These are phyloP conservation scores for Anas bahamensis DNA, from an alignment of 2,797 vertebrate genomes.

Conservation along the genomic window DNA sequence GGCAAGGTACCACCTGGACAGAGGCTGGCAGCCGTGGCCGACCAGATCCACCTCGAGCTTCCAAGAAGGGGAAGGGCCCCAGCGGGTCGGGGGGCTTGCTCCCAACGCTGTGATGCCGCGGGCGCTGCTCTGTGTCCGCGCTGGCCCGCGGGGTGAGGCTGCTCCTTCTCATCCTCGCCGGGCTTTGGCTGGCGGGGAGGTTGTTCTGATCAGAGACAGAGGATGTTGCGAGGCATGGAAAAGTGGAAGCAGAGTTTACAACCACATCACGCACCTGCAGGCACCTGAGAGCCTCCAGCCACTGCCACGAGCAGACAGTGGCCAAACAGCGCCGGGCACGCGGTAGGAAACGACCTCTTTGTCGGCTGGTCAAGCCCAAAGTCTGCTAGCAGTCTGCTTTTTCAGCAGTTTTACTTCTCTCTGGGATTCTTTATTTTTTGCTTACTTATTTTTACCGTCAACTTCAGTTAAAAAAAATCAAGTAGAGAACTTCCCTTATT, in stretches of 20 bases:
- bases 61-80: constrained; percentile 80
- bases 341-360: rapidly evolving
- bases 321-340: not conserved
- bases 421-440: not conserved
- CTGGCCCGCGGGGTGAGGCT: constrained; percentile 96
- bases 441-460: not conserved
- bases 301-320: not conserved
- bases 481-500: not conserved
- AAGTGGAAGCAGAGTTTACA: constrained; percentile 45
- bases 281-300: not conserved
- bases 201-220: constrained; percentile 81
- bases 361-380: not conserved
- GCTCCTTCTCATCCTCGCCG: constrained; percentile 91
- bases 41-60: constrained; percentile 85
- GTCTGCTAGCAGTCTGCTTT: not conserved
- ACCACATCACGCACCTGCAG: not conserved
- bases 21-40: constrained; percentile 87
- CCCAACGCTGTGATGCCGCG: constrained; percentile 93
- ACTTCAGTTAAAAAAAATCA: not conserved
- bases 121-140: constrained; percentile 90
- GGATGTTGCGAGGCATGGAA: constrained; percentile 78
- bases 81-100: constrained; percentile 89
- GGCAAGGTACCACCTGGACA: constrained; percentile 78
- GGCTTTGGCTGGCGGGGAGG: constrained; percentile 82
- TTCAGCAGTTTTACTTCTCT: not conserved